A percentile compares a stretch with the other conserved stretches of the same genome.
Evolutionary conservation across 2,888 invertebrate species (phyloP).

Genomic region (Ophion ventricosus): DNA sequence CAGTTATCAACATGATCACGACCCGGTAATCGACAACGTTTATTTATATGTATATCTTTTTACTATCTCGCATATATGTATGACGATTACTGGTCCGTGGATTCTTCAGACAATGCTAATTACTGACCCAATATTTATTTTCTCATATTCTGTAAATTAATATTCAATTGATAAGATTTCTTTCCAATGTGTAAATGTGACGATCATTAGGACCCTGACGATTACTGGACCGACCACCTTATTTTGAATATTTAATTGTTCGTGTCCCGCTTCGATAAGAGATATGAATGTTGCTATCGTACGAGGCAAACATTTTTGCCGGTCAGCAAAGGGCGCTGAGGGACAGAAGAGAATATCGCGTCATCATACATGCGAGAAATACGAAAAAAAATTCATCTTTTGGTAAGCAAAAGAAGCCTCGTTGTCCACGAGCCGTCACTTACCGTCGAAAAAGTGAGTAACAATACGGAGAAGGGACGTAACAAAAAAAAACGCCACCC

Average conservation of each 20-base stretch:
- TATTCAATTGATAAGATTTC: too few relatives aligned
- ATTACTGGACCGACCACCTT: too few relatives aligned
- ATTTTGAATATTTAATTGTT: neutral
- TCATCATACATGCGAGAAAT: neutral
- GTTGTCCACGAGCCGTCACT: slow-evolving; percentile 34
- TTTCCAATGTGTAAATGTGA: too few relatives aligned
- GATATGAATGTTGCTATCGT: neutral
- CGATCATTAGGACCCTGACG: too few relatives aligned
- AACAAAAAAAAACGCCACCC: slow-evolving; percentile 62
- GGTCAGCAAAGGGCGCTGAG: neutral
- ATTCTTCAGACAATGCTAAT: too few relatives aligned
- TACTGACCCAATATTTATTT: too few relatives aligned
- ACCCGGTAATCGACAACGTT: too few relatives aligned
- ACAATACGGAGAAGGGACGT: slow-evolving; percentile 70
- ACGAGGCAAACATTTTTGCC: neutral
- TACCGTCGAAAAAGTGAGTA: slow-evolving; percentile 69
- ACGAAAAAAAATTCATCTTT: neutral
- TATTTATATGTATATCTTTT: too few relatives aligned
- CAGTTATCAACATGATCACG: too few relatives aligned
- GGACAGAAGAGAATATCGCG: neutral
- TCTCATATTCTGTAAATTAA: too few relatives aligned
- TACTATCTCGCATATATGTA: too few relatives aligned
- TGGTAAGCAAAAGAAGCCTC: neutral
- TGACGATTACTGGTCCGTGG: too few relatives aligned
- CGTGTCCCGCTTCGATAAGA: neutral